A percentile compares a stretch with the other conserved stretches of the same genome.
Conservation (phyloP, 2,113 vertebrate genomes). For the Scytalopus superciliaris region DNA sequence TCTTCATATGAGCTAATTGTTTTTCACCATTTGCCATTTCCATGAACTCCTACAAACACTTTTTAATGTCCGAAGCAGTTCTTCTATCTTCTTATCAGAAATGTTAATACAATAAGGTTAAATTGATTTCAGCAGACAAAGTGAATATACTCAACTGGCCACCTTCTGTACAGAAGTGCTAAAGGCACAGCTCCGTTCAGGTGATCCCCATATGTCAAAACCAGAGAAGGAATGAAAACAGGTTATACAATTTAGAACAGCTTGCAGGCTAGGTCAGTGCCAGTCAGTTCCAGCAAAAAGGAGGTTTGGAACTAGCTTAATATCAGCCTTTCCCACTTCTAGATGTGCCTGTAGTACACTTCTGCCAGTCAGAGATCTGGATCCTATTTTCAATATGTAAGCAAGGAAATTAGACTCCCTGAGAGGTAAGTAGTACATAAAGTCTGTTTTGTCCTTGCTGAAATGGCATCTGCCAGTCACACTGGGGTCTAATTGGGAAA, state of each 20-base stretch:
- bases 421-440: not conserved
- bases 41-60: not conserved
- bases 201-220: not conserved
- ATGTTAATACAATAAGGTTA: not conserved
- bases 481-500: not conserved
- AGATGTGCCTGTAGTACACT: not conserved
- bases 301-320: not conserved
- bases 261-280: not conserved
- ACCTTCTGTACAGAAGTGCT: not conserved
- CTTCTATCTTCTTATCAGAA: not conserved
- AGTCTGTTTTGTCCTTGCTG: not conserved
- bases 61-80: not conserved
- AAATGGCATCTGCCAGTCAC: not conserved
- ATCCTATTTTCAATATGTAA: not conserved
- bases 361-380: not conserved
- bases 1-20: not conserved
- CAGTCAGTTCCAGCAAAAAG: not conserved
- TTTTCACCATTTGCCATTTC: not conserved
- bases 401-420: not conserved
- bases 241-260: not conserved
- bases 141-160: not conserved
- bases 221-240: not conserved
- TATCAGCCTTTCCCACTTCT: not conserved
- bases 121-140: not conserved
- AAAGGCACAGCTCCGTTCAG: not conserved